These are phyloP conservation scores for Notoglanidium macrostoma DNA, from an alignment of 2,797 vertebrate genomes.

Conservation along the genomic window DNA sequence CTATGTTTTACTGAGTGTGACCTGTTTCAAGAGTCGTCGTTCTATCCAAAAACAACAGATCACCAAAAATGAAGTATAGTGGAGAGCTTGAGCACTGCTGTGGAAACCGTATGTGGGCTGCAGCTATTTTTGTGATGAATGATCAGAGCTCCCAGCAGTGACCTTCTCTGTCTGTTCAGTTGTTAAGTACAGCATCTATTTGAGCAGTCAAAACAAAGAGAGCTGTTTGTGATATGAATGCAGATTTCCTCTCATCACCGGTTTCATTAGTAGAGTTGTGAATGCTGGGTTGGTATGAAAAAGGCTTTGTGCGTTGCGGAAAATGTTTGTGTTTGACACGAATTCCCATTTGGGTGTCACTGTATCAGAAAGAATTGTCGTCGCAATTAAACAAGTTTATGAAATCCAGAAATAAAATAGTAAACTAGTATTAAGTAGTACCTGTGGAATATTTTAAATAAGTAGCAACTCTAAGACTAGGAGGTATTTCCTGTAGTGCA, in stretches of 20 bases:
- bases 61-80: background rate
- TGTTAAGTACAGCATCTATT: conserved; percentile 2
- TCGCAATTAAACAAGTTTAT: background rate
- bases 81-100: background rate
- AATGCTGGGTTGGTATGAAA: conserved; percentile 9
- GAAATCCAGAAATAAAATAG: background rate
- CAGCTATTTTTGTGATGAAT: background rate
- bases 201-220: conserved; percentile 28
- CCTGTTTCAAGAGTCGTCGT: background rate
- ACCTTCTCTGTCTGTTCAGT: conserved; percentile 16
- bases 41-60: no score
- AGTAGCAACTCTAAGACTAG: background rate
- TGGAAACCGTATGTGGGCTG: background rate
- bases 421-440: background rate
- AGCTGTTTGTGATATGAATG: conserved; percentile 22
- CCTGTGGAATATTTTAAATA: background rate
- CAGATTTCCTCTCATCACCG: conserved; percentile 24
- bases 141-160: background rate
- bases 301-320: conserved; percentile 7
- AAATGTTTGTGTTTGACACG: background rate
- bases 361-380: background rate
- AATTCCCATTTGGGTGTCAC: background rate
- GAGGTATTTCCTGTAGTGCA: background rate
- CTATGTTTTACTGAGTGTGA: background rate
- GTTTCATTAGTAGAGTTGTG: conserved; percentile 10